A percentile compares a stretch with the other conserved stretches of the same genome.
These are phyloP conservation scores for Chrysina gloriosa DNA, from an alignment of 2,888 invertebrate species.

Conservation along the genomic window DNA sequence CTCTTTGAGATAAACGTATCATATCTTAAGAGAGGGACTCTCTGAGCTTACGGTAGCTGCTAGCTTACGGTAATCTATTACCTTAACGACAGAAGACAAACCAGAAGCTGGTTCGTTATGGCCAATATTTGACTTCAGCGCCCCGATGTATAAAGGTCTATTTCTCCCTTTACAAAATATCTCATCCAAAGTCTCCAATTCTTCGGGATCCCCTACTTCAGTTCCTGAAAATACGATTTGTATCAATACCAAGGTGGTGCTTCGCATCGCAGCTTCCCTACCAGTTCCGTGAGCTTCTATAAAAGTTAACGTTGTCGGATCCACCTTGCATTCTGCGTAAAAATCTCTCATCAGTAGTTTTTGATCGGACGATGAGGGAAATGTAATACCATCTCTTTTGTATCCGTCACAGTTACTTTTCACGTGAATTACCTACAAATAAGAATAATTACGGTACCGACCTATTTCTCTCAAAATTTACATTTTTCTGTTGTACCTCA, in stretches of 20 bases:
- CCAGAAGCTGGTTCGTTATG: constrained; percentile 91
- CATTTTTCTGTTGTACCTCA: constrained; percentile 82
- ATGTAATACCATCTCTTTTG: constrained; percentile 62
- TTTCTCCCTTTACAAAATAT: constrained; percentile 80
- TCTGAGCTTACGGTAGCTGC: no score
- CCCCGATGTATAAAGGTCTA: constrained; percentile 85
- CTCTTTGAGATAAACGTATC: no score
- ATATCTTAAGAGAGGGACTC: no score
- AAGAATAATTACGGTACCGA: no score
- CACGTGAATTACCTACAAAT: constrained; percentile 58
- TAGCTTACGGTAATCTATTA: no score
- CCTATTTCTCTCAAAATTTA: not conserved
- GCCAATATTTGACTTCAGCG: constrained; percentile 94
- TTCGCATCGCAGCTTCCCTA: not conserved
- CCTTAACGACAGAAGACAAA: constrained; percentile 85
- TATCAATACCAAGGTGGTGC: not conserved
- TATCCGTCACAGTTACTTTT: constrained; percentile 62
- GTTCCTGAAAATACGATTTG: constrained; percentile 67
- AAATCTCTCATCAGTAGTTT: constrained; percentile 72
- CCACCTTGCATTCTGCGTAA: constrained; percentile 76
- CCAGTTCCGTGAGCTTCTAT: constrained; percentile 88
- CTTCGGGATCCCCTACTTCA: constrained; percentile 92
- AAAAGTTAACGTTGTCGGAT: constrained; percentile 78
- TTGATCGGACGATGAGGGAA: constrained; percentile 68
- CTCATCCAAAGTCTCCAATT: constrained; percentile 84